Evolutionary conservation across 2,888 invertebrate genomes (phyloP), one percentile per base, ranked within the genome.

Genomic region (Apamea sordens): DNA sequence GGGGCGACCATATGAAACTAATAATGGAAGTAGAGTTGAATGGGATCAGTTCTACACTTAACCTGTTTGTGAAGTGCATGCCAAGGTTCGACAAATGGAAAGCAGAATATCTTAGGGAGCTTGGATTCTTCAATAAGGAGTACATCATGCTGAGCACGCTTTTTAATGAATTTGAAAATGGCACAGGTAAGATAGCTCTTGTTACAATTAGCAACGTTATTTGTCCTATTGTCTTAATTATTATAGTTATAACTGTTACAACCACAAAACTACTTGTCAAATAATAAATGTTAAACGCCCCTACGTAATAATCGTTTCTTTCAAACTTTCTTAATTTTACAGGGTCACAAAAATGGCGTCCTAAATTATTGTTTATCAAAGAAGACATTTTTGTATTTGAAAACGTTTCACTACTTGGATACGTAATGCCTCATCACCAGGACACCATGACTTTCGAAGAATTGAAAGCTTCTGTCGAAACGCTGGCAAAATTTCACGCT

Each of bases 61-160:
- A 90, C 36, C 97, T 97, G 82, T 98, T 98, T 89, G 93, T 97
- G 0, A 98, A 98, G 92, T 95, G 97, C 13, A 93, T 97, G 75
- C 98, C 98, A 0, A 93, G 93, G 78, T 95, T 95, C 24, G 94
- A 97, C 71, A 90, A 93, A 21, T 97, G 97, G 89, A 97, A 97
- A 87, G 95, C 94, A 0, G 86, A 94, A 21, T 95, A 95, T 89
- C 80, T 96, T 13, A 90, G 88, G 41, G 93, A 96, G 68, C 78
- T 91, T 5, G 88, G 78, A 0, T 96, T 96, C 83, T 96, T 96
- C 79, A 88, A 91, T 44, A 96, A 96, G 76, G 96, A 96, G 81
- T 94, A 92, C 81, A 77, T 91, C 2, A 94, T 95, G 95, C 88
- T 96, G 59, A 94, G 89, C 80, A 86, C 89, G 5, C 90, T 96